Base-by-base conservation (phyloP, 2,888 invertebrate species). In the Xanthia icteritia region DNA sequence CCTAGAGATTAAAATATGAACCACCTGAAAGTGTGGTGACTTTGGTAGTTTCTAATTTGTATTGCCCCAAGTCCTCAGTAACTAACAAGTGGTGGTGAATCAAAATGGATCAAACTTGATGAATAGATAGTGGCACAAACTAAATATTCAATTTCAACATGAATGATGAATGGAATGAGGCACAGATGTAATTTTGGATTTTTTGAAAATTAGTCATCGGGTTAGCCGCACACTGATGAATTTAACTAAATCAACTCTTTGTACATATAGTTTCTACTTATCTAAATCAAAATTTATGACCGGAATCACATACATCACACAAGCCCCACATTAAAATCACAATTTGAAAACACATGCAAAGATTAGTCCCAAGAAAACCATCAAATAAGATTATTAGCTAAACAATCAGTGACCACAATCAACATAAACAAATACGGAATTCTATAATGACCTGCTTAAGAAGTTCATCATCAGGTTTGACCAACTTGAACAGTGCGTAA, bases 401-500 rank as follows among this genome's bases (percentile, higher is more conserved):
- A 86, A 88, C 81, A 86, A 89, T 88, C 87, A 89, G 89, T 89
- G 89, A 91, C 88, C 89, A 90, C 88, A 91, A 89, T 86, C 89
- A 89, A 86, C 87, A 89, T 84, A 89, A 88, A 86, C 84, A 77
- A 89, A 83, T 84, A 86, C 61, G 78, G 76, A 85, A 88, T 81
- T 80, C 61, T 82, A 91, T 95, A 96, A 91, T 95, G 95, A 96
- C 96, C 96, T 96, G 90, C 96, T 97, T 91, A 93, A 97, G 89
- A 94, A 97, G 90, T 94, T 94, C 90, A 97, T 96, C 96, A 95
- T 94, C 92, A 93, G 96, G 96, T 96, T 96, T 96, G 94, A 94
- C 96, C 90, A 97, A 90, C 91, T 96, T 92, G 94, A 97, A 96
- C 79, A 98, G 94, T 86, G 94, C 95, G 92, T 97, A 98, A 87